These are phyloP conservation scores for Psylliodes chrysocephalus DNA, from an alignment of 2,888 invertebrate genomes.

Conservation along the genomic window DNA sequence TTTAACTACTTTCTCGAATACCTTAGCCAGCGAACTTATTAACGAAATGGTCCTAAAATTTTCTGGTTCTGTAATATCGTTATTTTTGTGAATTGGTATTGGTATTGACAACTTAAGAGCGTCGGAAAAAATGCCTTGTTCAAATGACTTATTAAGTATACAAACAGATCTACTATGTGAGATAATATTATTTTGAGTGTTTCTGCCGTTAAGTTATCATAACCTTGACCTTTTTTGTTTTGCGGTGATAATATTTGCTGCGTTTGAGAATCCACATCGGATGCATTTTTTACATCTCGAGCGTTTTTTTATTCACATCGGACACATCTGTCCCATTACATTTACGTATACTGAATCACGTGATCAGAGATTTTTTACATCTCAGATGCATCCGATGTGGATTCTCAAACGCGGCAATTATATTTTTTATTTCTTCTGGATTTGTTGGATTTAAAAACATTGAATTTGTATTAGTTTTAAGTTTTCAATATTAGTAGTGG, in stretches of 20 bases:
- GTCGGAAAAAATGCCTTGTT: constrained; percentile 2
- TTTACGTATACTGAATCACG: no score
- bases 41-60: constrained; percentile 42
- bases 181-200: background rate
- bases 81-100: constrained; percentile 35
- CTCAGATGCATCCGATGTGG: no score
- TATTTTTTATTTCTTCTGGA: background rate
- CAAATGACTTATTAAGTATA: constrained; percentile 10
- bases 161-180: background rate
- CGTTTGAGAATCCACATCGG: no score
- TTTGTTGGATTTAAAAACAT: constrained; percentile 6
- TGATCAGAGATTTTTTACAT: no score
- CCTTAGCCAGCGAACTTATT: constrained; percentile 36
- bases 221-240: constrained; percentile 10
- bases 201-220: constrained; percentile 11
- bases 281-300: no score
- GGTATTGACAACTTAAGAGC: constrained; percentile 17
- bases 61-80: constrained; percentile 20
- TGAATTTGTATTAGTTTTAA: constrained; percentile 3
- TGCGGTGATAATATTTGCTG: constrained; percentile 4
- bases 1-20: constrained; percentile 40
- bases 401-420: no score
- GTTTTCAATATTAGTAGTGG: background rate
- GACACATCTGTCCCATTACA: no score
- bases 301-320: no score